Base-by-base conservation (phyloP, 2,113 vertebrate species). In the Leptocoma aspasia region DNA sequence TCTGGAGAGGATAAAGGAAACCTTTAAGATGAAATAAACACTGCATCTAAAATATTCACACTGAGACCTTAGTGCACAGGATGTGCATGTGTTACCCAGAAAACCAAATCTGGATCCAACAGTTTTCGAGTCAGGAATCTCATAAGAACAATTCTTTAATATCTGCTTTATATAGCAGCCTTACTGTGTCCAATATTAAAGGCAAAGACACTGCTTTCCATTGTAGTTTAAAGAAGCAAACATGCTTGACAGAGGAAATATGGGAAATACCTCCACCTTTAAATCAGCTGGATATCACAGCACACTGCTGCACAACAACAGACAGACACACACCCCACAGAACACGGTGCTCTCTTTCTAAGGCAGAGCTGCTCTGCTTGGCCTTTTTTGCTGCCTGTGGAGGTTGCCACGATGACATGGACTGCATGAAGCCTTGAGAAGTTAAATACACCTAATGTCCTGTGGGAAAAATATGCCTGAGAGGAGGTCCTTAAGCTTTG, bases 1-100 rank as follows among this genome's bases (percentile, higher is more conserved):
- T 94, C 92, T 90, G 76, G 93, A 93, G 92, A 96, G 86, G 92
- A 95, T 95, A 94, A 97, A 97, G 88, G 88, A 95, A 97, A 95
- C 39, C 75, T 95, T 91, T 88, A 94, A 92, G 68, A 92, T 75
- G 56, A 97, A 96, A 96, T 94, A 95, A 97, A 94, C 92, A 96
- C 41, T 89, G 82, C 69, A 82, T 94, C 86, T 95, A 92, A 96
- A 96, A 94, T 86, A 93, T 75, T 93, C 95, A 84, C 26, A 10
- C 68, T 72, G 82, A 89, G 79, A 89, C 64, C 79, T 81, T 83
- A 90, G 47, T 45, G 56, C 88, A 86, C 86, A 90, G 90, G 95
- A 95, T 89, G 85, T 93, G 80, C 93, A 96, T 93, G 87, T 93
- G 90, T 86, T 94, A 94, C 57, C 80, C 92, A 96, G 88, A 97